These are phyloP conservation scores for Arenicola marina DNA, from an alignment of 2,888 invertebrate species.

Conservation along the genomic window DNA sequence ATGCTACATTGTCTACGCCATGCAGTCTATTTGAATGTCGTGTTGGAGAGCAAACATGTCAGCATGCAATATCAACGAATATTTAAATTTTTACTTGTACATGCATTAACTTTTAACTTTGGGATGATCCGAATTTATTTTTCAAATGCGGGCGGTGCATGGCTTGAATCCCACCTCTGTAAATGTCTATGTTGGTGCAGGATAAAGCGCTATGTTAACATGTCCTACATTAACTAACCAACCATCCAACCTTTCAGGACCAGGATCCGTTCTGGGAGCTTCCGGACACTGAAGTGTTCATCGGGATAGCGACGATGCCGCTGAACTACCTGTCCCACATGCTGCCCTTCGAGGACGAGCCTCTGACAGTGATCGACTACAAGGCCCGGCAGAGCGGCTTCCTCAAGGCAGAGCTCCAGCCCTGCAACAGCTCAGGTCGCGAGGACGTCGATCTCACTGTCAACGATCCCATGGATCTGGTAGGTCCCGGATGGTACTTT, in stretches of 20 bases:
- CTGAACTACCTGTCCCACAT: slow-evolving; percentile 34
- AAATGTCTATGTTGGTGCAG: no score
- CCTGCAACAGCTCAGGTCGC: slow-evolving; percentile 30
- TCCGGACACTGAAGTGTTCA: slow-evolving; percentile 30
- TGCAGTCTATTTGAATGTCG: no score
- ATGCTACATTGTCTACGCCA: no score
- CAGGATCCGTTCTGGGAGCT: slow-evolving; percentile 40
- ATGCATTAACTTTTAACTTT: no score
- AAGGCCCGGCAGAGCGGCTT: slow-evolving; percentile 22
- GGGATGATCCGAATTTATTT: no score
- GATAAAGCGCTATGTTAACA: no score
- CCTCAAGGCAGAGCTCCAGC: slow-evolving; percentile 19
- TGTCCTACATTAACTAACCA: no score
- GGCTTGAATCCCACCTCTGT: no score
- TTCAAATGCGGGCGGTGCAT: no score
- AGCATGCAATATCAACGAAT: no score
- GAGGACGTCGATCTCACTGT: slow-evolving; percentile 29
- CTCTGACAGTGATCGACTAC: slow-evolving; percentile 34
- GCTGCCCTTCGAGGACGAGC: slow-evolving; percentile 33
- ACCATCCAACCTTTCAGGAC: slow-evolving; percentile 34
- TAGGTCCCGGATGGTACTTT: slow-evolving; percentile 6
- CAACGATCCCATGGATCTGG: slow-evolving; percentile 36
- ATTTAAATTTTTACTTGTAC: no score
- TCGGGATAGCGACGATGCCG: slow-evolving; percentile 34
- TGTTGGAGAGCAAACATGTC: no score